Percentiles rank a stretch among this genome's conserved stretches.
These are phyloP conservation scores for Zygothrica quintamaculata DNA, from an alignment of 2,888 invertebrate genomes.

Conservation along the genomic window DNA sequence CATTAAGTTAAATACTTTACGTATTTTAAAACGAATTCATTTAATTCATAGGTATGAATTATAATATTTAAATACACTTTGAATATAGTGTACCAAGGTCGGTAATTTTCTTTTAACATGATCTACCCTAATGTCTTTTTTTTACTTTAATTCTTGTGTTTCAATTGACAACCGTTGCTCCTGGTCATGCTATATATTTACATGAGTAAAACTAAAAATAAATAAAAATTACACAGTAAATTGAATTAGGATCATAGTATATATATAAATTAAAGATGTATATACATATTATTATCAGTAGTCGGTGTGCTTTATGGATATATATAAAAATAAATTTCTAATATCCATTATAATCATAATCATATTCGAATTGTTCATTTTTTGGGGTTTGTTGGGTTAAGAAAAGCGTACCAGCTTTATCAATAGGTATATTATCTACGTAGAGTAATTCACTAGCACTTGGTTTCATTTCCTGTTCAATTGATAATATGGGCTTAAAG, in stretches of 20 bases:
- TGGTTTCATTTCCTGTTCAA: slow-evolving; percentile 8
- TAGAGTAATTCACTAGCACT: neutral
- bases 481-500: slow-evolving; percentile 13
- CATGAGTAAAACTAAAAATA: slow-evolving; percentile 2
- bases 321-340: slow-evolving; percentile 13
- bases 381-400: slow-evolving; percentile 3
- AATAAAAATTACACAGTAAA: too few species aligned
- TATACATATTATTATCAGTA: neutral
- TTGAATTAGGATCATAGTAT: too few species aligned
- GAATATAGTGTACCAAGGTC: too few species aligned
- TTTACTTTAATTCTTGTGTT: slow-evolving; percentile 8
- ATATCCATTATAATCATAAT: slow-evolving; percentile 35
- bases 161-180: slow-evolving; percentile 47
- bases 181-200: slow-evolving; percentile 33
- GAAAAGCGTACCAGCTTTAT: neutral
- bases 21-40: too few species aligned
- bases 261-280: neutral
- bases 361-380: slow-evolving; percentile 11
- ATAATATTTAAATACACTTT: too few species aligned
- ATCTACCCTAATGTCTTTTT: too few species aligned
- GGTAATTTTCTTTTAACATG: slow-evolving; percentile 11
- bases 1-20: too few species aligned
- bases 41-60: too few species aligned
- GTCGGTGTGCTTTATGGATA: neutral
- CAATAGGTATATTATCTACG: slow-evolving; percentile 2